phyloP scores from a whole-genome alignment of 2,113 vertebrate species.

The Tor tambroides region DNA sequence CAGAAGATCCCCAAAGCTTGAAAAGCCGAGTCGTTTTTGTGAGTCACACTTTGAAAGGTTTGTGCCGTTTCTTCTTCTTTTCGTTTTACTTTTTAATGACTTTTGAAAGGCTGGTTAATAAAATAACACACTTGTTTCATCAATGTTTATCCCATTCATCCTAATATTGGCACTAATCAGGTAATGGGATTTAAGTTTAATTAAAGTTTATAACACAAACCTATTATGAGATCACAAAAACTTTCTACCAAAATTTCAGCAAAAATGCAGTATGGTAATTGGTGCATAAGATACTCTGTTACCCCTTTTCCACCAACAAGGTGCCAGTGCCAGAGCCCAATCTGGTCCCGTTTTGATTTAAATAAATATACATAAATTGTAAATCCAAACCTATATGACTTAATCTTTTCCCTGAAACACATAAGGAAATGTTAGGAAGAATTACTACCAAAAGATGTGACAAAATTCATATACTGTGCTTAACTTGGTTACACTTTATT shows the following conservation, averaged over 20 bases:
- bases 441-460: not conserved
- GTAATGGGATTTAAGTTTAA: not conserved
- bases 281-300: constrained; percentile 11
- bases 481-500: no score
- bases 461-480: no score
- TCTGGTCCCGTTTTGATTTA: not conserved
- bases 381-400: not conserved
- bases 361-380: not conserved
- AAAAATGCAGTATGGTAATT: constrained; percentile 39
- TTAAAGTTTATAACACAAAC: constrained; percentile 37
- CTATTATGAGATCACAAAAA: constrained; percentile 44
- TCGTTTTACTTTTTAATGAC: not conserved
- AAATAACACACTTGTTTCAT: not conserved
- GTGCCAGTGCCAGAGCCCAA: not conserved
- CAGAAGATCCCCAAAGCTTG: constrained; percentile 37
- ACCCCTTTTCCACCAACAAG: constrained; percentile 23
- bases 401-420: not conserved
- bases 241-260: constrained; percentile 15
- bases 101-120: not conserved
- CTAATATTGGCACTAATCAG: not conserved
- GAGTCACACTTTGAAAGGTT: constrained; percentile 46
- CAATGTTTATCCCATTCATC: constrained; percentile 4
- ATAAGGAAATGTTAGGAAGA: not conserved
- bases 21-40: constrained; percentile 51
- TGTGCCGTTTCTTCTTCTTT: constrained; percentile 19